These are phyloP conservation scores for Hyposmocoma kahamanoa DNA, from an alignment of 1,140 invertebrate genomes.

Conservation along the genomic window DNA sequence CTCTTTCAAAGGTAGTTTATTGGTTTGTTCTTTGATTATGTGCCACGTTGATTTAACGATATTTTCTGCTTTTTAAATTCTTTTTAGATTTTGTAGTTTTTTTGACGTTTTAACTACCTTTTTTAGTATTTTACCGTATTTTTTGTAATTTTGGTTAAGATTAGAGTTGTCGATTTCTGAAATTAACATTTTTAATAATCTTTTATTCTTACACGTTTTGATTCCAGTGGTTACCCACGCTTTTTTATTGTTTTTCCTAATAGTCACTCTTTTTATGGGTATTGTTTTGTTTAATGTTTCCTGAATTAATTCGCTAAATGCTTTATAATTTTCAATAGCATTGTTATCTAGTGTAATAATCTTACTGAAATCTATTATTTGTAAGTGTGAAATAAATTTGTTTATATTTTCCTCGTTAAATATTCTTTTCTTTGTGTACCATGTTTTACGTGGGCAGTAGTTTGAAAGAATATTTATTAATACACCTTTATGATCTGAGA, in stretches of 20 bases:
- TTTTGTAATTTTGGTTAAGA: neutral
- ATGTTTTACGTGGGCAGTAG: neutral
- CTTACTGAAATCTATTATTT: neutral
- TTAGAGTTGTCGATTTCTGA: neutral
- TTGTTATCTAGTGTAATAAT: neutral
- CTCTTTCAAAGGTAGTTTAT: neutral
- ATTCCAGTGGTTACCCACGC: conserved; percentile 1
- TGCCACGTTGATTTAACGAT: conserved; percentile 1
- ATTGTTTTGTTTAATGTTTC: neutral
- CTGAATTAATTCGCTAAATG: neutral
- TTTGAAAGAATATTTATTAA: neutral
- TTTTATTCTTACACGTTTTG: neutral
- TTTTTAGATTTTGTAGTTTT: neutral
- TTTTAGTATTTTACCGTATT: conserved; percentile 5
- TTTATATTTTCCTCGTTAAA: conserved; percentile 3
- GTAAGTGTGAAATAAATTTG: neutral
- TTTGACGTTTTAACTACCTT: neutral
- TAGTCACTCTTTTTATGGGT: neutral
- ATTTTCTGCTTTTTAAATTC: neutral
- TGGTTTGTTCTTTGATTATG: conserved; percentile 5
- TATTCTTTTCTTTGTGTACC: neutral
- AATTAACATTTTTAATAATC: neutral
- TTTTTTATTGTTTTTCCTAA: neutral
- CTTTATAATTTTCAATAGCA: neutral
- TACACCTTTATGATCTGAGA: neutral